Evolutionary conservation across 2,797 vertebrate genomes (phyloP), one percentile per base, ranked within the genome.

Genomic region (Sebastes trivittatus): DNA sequence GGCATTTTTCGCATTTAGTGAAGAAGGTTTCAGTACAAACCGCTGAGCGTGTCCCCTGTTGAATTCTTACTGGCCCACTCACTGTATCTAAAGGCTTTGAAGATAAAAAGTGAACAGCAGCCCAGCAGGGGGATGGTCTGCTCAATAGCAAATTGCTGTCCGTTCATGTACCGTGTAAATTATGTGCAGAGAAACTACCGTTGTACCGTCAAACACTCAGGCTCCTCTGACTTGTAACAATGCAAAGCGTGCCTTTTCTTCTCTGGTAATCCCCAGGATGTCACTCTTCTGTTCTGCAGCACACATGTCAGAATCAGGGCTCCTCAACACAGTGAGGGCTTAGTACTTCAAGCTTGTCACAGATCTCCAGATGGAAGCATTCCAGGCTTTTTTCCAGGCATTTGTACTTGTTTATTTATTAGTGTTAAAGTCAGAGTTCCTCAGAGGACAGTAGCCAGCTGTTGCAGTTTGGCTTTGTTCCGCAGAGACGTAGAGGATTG

Each of bases 381-480:
- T 85, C 81, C 81, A 80, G 84, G 78, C 75, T 80, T 89, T 71
- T 92, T 92, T 77, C 63, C 81, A 91, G 69, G 75, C 88, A 83
- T 89, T 92, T 81, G 46, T 87, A 85, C 89, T 94, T 94, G 93
- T 95, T 95, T 93, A 91, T 94, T 95, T 95, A 90, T 95, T 92
- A 88, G 89, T 78, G 85, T 82, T 93, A 90, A 93, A 94, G 89
- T 88, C 88, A 86, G 83, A 86, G 86, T 88, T 92, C 93, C 95
- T 94, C 77, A 73, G 94, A 95, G 94, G 91, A 93, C 89, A 89
- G 87, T 85, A 86, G 90, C 92, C 95, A 95, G 94, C 94, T 96
- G 95, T 93, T 94, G 92, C 85, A 72, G 93, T 93, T 93, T 89
- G 82, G 88, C 90, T 89, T 83, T 86, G 89, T 86, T 94, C 91